Evolutionary conservation across 2,888 invertebrate genomes (phyloP).

Genomic region (Pseudoips prasinana): DNA sequence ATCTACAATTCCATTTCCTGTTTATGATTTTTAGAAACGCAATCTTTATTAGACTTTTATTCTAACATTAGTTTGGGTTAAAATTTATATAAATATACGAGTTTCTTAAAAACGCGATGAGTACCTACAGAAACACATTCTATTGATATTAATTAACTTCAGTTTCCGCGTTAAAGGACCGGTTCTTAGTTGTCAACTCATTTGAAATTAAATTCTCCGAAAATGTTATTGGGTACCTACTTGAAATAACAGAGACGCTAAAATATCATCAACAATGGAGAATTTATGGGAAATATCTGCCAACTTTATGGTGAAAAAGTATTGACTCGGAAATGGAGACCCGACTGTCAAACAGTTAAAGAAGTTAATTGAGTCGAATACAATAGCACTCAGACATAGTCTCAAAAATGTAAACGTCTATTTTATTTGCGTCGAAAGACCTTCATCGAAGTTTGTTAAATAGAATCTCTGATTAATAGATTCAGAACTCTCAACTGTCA

Average conservation of each 20-base stretch:
- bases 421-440: conserved; percentile 48
- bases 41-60: too few species aligned
- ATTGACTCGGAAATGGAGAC: conserved; percentile 38
- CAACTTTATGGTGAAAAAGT: conserved; percentile 36
- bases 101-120: too few species aligned
- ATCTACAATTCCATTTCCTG: too few species aligned
- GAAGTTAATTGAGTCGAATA: conserved; percentile 51
- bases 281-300: conserved; percentile 36
- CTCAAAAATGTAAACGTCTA: conserved; percentile 40
- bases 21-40: too few species aligned
- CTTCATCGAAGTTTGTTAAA: conserved; percentile 45
- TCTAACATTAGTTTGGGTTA: too few species aligned
- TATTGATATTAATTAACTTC: too few species aligned
- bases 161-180: too few species aligned
- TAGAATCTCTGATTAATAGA: conserved; percentile 50
- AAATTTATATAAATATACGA: too few species aligned
- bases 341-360: conserved; percentile 42
- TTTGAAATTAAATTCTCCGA: too few species aligned
- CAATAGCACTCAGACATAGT: conserved; percentile 35
- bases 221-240: not conserved
- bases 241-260: conserved; percentile 20
- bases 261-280: conserved; percentile 23
- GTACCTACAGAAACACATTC: too few species aligned
- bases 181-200: too few species aligned
- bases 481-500: conserved; percentile 39